Evolutionary conservation across 2,113 vertebrate genomes (phyloP).

Genomic region (Sialia sialis): DNA sequence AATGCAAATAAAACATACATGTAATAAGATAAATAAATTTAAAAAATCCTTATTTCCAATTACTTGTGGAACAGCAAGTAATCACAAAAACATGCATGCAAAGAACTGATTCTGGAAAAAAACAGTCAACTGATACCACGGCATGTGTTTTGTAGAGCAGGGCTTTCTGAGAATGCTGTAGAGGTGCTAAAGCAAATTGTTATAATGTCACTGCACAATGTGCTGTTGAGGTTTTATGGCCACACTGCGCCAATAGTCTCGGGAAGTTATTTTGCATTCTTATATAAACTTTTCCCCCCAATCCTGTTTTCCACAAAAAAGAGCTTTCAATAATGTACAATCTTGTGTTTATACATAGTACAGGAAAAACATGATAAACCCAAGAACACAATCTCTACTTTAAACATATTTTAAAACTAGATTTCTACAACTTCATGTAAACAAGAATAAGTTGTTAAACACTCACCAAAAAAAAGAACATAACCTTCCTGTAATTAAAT

Average conservation of each 20-base stretch:
- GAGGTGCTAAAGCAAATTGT: slow-evolving; percentile 51
- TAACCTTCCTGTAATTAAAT: slow-evolving; percentile 73
- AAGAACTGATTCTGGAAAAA: not conserved
- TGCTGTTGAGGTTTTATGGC: slow-evolving; percentile 57
- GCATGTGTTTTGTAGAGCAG: not conserved
- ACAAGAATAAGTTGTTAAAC: slow-evolving; percentile 61
- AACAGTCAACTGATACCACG: not conserved
- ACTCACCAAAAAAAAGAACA: slow-evolving; percentile 2
- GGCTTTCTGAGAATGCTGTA: not conserved
- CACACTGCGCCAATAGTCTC: slow-evolving; percentile 44
- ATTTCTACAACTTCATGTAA: slow-evolving; percentile 49
- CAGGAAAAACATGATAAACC: slow-evolving; percentile 71
- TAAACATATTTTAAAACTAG: slow-evolving; percentile 52
- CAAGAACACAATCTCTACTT: slow-evolving; percentile 38
- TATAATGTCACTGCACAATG: slow-evolving; percentile 24
- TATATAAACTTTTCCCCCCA: slow-evolving; percentile 24
- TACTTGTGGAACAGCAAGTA: not conserved
- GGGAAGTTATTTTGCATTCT: slow-evolving; percentile 65
- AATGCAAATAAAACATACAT: not conserved
- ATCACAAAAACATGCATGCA: slow-evolving; percentile 16
- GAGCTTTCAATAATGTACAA: slow-evolving; percentile 57
- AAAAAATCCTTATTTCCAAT: not conserved
- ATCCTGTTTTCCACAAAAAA: slow-evolving; percentile 52
- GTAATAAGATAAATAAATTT: not conserved
- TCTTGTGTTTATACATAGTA: slow-evolving; percentile 45